Conservation (phyloP, 2,797 vertebrate genomes). For the Decapterus maruadsi region DNA sequence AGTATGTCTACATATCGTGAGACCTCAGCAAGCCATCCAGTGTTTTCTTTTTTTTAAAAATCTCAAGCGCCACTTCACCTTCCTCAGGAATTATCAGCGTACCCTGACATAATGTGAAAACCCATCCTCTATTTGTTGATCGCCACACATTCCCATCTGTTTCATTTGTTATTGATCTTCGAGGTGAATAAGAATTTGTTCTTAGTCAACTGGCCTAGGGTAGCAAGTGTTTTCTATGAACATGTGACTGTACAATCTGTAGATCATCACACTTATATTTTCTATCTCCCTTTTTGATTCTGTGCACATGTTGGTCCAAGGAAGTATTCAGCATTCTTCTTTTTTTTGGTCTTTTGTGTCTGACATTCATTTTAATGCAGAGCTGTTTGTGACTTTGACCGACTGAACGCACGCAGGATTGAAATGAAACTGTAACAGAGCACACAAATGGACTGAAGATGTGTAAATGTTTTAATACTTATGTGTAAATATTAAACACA, state of each 20-base stretch:
- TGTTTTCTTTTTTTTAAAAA: slow-evolving; percentile 29
- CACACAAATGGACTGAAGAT: slow-evolving; percentile 53
- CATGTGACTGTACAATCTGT: slow-evolving; percentile 63
- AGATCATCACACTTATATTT: slow-evolving; percentile 63
- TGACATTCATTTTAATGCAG: slow-evolving; percentile 42
- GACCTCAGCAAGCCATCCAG: slow-evolving; percentile 41
- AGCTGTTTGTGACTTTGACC: slow-evolving; percentile 63
- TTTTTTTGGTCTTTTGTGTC: slow-evolving; percentile 8
- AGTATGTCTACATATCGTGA: slow-evolving; percentile 35
- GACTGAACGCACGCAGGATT: slow-evolving; percentile 67
- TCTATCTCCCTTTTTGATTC: slow-evolving; percentile 64
- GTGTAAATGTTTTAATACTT: slow-evolving; percentile 88
- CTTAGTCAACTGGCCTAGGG: slow-evolving; percentile 25
- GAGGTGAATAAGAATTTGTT: slow-evolving; percentile 23
- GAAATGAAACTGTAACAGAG: slow-evolving; percentile 48
- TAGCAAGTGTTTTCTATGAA: slow-evolving; percentile 60
- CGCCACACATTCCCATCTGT: slow-evolving; percentile 16
- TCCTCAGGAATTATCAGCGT: slow-evolving; percentile 17
- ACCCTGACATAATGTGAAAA: slow-evolving; percentile 33
- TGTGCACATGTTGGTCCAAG: slow-evolving; percentile 40
- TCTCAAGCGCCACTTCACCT: slow-evolving; percentile 8
- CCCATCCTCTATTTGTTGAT: slow-evolving; percentile 11
- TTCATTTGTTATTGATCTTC: slow-evolving; percentile 51
- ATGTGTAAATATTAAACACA: slow-evolving; percentile 86
- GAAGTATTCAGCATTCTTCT: slow-evolving; percentile 34